Base-by-base conservation (phyloP, 2,888 invertebrate species). In the Cheiracanthium punctorium region DNA sequence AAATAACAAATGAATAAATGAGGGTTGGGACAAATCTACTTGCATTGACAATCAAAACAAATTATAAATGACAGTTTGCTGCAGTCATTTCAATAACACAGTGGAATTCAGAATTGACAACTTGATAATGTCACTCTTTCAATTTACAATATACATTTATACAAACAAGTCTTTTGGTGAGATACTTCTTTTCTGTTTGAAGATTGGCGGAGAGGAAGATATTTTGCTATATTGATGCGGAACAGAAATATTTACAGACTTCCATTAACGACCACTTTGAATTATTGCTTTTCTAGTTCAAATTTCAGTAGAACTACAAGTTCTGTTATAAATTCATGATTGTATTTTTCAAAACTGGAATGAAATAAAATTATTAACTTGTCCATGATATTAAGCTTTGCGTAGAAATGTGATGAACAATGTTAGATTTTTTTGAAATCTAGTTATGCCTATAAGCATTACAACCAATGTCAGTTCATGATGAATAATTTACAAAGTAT, bases 271-370 rank as follows among this genome's bases (percentile, higher is more conserved):
- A 58, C 58, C 58, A 58, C 58, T 24, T 58, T 58, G 58, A 20
- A 58, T 58, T 58, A 58, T 58, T 58, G 58, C 58, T 58, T 24
- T 58, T 24, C 24, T 5, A 4, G 17, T 24, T 58, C 58, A 24
- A 58, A 58, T 58, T 58, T 58, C 24, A 58, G 24, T 48, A 17
- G 17, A 58, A 58, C 24, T 58, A 58, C 58, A 58, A 58, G 58
- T 24, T 58, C 58, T 5, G 58, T 58, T 37, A 37, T 37, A 58
- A 58, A 58, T 58, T 12, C 20, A 58, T 58, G 58, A 58, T 58
- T 58, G 58, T 58, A 12, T 20, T 58, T 37, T 58, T 58, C 58
- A 24, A 24, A 20, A 17, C 24, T 24, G 24, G 24, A 58, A 58
- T 58, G 58, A 58, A 58, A 24, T 24, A 24, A 58, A 58, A 58